Evolutionary conservation across 1,140 invertebrate genomes (phyloP), one percentile per base, ranked within the genome.

Genomic region (Scaptomyza pallida): DNA sequence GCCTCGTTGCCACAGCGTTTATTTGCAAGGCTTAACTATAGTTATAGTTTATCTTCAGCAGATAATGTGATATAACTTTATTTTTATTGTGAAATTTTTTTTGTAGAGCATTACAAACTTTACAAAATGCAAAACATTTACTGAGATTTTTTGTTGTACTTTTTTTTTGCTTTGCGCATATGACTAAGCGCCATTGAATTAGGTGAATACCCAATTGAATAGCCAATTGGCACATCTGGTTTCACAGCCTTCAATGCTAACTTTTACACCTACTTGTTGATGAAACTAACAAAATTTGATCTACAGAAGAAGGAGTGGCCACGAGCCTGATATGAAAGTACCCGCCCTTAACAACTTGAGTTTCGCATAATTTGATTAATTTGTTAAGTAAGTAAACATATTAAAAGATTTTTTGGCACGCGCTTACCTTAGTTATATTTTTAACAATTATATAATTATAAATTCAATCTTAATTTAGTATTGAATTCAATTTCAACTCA

Each of bases 241-340:
- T 57, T 71, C 62, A 33, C 61, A 51, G 41, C 45, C 50, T 37
- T 15, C 33, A 41, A 35, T 59, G 41, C 69, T 69, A 85, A 80
- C 48, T 76, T 86, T 80, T 50, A 37, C 76, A 85, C 76, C 59
- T 82, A 68, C 45, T 71, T 74, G 35, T 43, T 30, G 21, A 35
- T 30, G 19, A 62, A 40, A 26, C 48, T 4, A 23, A 26, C 3
- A 37, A n/a, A 48, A 40, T 40, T 64, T 4, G 8, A 41, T 16
- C 21, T 37, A 12, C 16, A 52, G 35, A 35, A 37, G 17, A 37
- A 21, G 35, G 33, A 15, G 33, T 1, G n/a, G 26, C 13, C 9
- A 35, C 13, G 5, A 17, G 12, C 30, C 12, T 35, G n/a, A n/a
- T 13, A 40, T 9, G 10, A 52, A 37, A 37, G 16, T 9, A 33